Percentiles rank a stretch among this genome's conserved stretches.
These are phyloP conservation scores for Xiphophorus maculatus DNA, from an alignment of 2,113 vertebrate species.

Conservation along the genomic window DNA sequence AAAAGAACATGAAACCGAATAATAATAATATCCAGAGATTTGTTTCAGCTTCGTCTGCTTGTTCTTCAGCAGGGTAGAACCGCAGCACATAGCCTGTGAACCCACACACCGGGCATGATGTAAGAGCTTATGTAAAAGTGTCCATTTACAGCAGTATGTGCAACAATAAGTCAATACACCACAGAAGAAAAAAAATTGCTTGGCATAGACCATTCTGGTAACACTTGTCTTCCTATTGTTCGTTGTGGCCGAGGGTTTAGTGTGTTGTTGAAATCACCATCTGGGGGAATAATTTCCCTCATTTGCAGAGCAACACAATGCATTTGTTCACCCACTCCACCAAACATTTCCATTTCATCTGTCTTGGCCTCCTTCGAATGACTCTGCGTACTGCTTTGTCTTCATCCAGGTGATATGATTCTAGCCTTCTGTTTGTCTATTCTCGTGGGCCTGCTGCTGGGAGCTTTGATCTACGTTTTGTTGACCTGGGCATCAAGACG, in stretches of 20 bases:
- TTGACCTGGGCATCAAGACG: conserved; percentile 88
- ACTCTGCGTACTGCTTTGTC: conserved; percentile 18
- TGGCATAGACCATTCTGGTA: conserved; percentile 24
- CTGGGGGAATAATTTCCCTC: conserved; percentile 23
- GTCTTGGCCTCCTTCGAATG: conserved; percentile 5
- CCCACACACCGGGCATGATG: conserved; percentile 59
- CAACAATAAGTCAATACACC: conserved; percentile 59
- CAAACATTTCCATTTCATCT: conserved; percentile 22
- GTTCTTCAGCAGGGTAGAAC: conserved; percentile 7
- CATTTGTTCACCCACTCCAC: conserved; percentile 4
- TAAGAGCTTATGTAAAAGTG: conserved; percentile 66
- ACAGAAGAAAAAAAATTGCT: neutral
- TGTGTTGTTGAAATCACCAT: conserved; percentile 18
- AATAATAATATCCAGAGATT: neutral
- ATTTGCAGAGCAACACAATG: conserved; percentile 18
- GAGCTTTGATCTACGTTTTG: conserved; percentile 87
- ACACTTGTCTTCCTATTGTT: neutral
- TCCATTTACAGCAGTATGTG: conserved; percentile 35
- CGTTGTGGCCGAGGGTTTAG: neutral
- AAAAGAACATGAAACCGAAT: conserved; percentile 1
- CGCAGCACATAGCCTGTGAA: conserved; percentile 17
- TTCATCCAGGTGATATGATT: conserved; percentile 84
- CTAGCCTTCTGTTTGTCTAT: conserved; percentile 92
- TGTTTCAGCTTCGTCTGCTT: conserved; percentile 5
- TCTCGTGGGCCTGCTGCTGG: conserved; percentile 88